These are phyloP conservation scores for Montipora capricornis DNA, from an alignment of 64 coral and sea anemone genomes.

Conservation along the genomic window DNA sequence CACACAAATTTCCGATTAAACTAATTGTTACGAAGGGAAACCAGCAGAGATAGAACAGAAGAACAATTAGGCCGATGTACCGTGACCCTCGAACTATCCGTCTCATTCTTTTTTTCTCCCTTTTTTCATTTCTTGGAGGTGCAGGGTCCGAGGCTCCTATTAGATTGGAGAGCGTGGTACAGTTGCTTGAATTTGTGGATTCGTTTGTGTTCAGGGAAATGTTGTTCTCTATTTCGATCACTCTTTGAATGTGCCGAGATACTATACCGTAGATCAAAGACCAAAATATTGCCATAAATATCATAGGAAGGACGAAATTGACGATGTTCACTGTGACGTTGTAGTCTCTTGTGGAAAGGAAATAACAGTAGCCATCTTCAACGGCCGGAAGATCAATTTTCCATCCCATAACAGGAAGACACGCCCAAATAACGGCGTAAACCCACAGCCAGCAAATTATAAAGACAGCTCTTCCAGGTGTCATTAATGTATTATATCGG, in stretches of 20 bases:
- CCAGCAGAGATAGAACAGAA: slow-evolving; percentile 88
- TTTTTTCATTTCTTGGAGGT: slow-evolving; percentile 28
- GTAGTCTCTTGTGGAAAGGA: slow-evolving; percentile 45
- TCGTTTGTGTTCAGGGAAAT: slow-evolving; percentile 78
- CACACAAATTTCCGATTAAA: slow-evolving; percentile 3
- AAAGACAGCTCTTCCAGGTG: slow-evolving; percentile 51
- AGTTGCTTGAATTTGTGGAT: slow-evolving; percentile 63
- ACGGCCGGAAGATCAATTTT: neutral
- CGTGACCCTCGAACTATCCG: slow-evolving; percentile 75
- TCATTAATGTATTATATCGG: slow-evolving; percentile 82
- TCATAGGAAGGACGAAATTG: slow-evolving; percentile 86
- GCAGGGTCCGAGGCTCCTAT: neutral
- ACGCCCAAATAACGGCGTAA: slow-evolving; percentile 75
- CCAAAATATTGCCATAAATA: slow-evolving; percentile 92
- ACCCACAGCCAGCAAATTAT: slow-evolving; percentile 72
- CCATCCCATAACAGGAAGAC: slow-evolving; percentile 80
- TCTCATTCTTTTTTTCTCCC: slow-evolving; percentile 69
- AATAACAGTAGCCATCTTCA: neutral
- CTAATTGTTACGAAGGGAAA: slow-evolving; percentile 57
- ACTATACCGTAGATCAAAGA: slow-evolving; percentile 82
- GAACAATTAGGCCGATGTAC: slow-evolving; percentile 88
- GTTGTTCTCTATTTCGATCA: slow-evolving; percentile 75
- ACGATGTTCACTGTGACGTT: slow-evolving; percentile 56
- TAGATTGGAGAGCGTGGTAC: neutral
- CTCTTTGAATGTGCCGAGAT: slow-evolving; percentile 71